Evolutionary conservation across 2,797 vertebrate genomes (phyloP), one percentile per base, ranked within the genome.

Genomic region (Gadopsis marmoratus): DNA sequence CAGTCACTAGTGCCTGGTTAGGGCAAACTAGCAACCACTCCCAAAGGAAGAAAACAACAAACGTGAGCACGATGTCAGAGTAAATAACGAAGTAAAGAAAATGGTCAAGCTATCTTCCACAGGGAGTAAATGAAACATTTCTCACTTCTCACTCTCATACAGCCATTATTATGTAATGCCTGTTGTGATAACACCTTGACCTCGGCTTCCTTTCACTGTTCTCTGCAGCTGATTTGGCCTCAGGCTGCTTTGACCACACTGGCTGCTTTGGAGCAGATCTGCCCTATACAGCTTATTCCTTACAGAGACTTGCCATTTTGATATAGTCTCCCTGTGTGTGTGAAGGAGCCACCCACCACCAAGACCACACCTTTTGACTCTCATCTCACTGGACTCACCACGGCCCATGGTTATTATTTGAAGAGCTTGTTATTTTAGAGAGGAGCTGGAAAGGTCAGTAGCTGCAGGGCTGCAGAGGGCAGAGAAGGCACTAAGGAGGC

Each of bases 201-300:
- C 63, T 23, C 16, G 3, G 58, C 62, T 73, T 68, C 67, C 74
- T 75, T 29, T 67, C 69, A 67, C 66, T 71, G 75, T 59, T 72
- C 60, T 62, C 21, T 35, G 11, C 17, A 50, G 33, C 71, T 60
- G 50, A 16, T 69, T 60, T n/a, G 17, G n/a, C 74, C 53, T 43
- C 41, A 13, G 73, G 76, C 63, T 48, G 43, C 66, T 82, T 16
- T 55, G 60, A 69, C 50, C 72, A 55, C 26, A 13, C 14, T 23
- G 26, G 41, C 29, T 23, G 26, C 37, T 43, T 23, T 35, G 45
- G 62, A 31, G 55, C 21, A 59, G 58, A 59, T 70, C 39, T 33
- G 48, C 45, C 37, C 7, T 11, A 3, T 6, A 5, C 10, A 70
- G 5, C 35, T 64, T 43, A 13, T 23, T 50, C 8, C 48, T 61